Base-by-base conservation (phyloP, 1,140 invertebrate species). In the Bombus soroeensis region DNA sequence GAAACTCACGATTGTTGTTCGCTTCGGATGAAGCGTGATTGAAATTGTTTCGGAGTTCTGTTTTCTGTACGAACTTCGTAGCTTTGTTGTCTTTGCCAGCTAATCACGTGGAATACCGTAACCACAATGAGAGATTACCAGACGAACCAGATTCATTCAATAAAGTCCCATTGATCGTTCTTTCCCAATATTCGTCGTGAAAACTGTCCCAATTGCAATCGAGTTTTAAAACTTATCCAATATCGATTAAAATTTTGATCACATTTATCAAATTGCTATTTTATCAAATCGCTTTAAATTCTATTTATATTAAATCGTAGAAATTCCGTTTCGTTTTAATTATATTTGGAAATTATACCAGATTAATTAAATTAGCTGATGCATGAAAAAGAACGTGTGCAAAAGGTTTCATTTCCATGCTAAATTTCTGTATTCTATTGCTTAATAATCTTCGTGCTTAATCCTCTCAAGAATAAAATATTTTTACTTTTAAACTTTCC, bases 1-100 rank as follows among this genome's bases (percentile, higher is more conserved):
- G 32, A 39, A 39, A 22, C n/a, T n/a, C 13, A 2, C 12, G 32
- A 15, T 66, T 13, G 25, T 34, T 37, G 34, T 25, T 71, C n/a
- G 72, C 47, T 37, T n/a, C 59, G 28, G 59, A 62, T 28, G 10
- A 66, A 32, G 25, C 34, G 43, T 47, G 32, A 62, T 53, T 75
- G 72, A 57, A 83, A 77, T 70, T 76, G 59, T 77, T 83, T 39
- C 62, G 34, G 5, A 70, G 74, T n/a, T 71, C 43, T 70, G 32
- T 22, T 34, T n/a, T 41, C 32, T 32, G 13, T 12, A n/a, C 3
- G 6, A 80, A 53, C 37, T 70, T 53, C 15, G 25, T 22, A 5
- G 64, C 15, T 53, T n/a, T 13, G 13, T 66, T 28, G 32, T 47
- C 4, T 77, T 39, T 28, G 25, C 28, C 22, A 41, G 15, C 12